A percentile compares a stretch with the other conserved stretches of the same genome.
Evolutionary conservation across 2,113 vertebrate genomes (phyloP).

Genomic region (Nettapus auritus): DNA sequence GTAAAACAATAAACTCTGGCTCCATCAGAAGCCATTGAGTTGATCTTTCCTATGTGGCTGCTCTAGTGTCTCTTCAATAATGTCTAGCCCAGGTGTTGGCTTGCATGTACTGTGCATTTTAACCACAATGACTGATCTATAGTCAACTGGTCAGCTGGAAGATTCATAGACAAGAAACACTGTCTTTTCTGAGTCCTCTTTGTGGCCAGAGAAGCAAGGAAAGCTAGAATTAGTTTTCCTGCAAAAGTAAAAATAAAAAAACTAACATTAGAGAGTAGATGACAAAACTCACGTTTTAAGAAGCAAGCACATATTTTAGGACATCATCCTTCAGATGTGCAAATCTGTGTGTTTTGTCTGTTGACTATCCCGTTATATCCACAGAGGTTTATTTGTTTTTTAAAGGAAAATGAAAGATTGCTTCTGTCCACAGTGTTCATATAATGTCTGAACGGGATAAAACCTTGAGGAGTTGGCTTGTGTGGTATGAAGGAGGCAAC

Average conservation of each 20-base stretch:
- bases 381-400: neutral
- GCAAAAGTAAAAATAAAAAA: conserved; percentile 42
- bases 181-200: neutral
- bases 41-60: neutral
- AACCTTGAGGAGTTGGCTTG: neutral
- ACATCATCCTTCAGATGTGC: neutral
- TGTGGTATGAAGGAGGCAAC: neutral
- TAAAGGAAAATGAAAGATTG: neutral
- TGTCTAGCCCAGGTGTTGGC: neutral
- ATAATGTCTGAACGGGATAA: neutral
- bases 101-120: neutral
- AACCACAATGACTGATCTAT: neutral
- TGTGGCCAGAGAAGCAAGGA: neutral
- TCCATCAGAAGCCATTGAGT: neutral
- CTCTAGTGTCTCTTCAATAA: neutral
- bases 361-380: neutral
- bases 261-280: neutral
- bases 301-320: neutral
- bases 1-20: neutral
- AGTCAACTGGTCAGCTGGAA: neutral
- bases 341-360: neutral
- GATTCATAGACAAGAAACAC: neutral
- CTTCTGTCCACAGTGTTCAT: neutral
- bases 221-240: conserved; percentile 40
- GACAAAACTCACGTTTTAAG: neutral